Conservation (phyloP, 2,888 invertebrate genomes). For the Protonemura montana region DNA sequence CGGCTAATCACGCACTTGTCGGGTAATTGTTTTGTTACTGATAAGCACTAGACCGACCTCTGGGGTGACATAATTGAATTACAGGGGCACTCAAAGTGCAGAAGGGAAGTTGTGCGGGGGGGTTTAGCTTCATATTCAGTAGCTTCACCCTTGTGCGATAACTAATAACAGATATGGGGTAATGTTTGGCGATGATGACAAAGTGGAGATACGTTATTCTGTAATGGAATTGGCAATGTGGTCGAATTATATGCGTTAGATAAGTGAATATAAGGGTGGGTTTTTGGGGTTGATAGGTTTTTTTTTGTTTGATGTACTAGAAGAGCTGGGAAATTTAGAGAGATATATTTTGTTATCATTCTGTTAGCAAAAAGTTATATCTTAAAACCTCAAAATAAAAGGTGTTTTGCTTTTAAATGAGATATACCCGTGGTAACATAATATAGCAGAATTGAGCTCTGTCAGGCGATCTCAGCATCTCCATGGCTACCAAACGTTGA, state of each 20-base stretch:
- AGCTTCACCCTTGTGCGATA: background rate
- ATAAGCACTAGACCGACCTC: background rate
- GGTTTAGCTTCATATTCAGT: background rate
- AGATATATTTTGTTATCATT: no score
- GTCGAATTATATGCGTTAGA: background rate
- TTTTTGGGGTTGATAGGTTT: background rate
- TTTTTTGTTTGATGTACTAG: background rate
- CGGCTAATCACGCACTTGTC: background rate
- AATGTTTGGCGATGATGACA: background rate
- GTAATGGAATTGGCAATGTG: background rate
- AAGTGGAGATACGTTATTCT: background rate
- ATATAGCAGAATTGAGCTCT: no score
- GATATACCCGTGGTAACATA: no score
- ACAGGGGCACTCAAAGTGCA: background rate
- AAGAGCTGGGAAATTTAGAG: background rate
- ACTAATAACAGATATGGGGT: background rate
- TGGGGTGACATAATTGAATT: background rate
- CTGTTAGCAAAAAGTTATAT: no score
- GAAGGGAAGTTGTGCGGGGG: background rate
- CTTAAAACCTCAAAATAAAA: no score
- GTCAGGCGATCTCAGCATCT: no score
- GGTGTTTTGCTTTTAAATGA: no score
- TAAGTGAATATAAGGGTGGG: background rate
- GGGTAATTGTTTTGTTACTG: background rate
- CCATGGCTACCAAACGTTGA: no score